Evolutionary conservation across 2,888 invertebrate species (phyloP).

Genomic region (Drosophila lutescens): DNA sequence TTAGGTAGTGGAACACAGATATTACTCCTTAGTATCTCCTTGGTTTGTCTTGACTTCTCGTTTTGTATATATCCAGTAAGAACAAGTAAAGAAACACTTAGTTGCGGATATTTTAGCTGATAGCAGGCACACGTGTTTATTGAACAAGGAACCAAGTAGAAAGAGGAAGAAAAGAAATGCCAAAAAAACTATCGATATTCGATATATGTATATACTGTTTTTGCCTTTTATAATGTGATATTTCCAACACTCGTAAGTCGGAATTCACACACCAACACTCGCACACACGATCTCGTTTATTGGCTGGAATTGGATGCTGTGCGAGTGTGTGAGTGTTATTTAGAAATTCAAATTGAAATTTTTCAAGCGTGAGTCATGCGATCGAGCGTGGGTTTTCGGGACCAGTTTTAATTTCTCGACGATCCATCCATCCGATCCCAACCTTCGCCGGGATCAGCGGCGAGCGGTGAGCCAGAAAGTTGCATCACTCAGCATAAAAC

Average conservation of each 20-base stretch:
- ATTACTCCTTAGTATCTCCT: too few species aligned
- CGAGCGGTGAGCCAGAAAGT: slow-evolving; percentile 45
- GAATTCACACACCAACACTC: slow-evolving; percentile 50
- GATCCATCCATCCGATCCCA: slow-evolving; percentile 8
- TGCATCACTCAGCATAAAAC: slow-evolving; percentile 74
- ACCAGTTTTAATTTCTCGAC: slow-evolving; percentile 21
- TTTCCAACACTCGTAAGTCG: slow-evolving; percentile 36
- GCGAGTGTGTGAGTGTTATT: slow-evolving; percentile 54
- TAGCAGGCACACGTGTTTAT: too few species aligned
- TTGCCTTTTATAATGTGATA: neutral
- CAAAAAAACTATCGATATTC: too few species aligned
- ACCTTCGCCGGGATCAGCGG: slow-evolving; percentile 19
- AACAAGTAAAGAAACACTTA: too few species aligned
- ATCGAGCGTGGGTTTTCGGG: slow-evolving; percentile 55
- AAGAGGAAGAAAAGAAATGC: too few species aligned
- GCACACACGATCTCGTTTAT: slow-evolving; percentile 57
- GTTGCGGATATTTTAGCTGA: too few species aligned
- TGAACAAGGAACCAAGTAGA: too few species aligned
- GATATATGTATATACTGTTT: too few species aligned
- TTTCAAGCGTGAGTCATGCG: slow-evolving; percentile 67
- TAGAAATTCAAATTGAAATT: slow-evolving; percentile 77
- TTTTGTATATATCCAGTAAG: too few species aligned
- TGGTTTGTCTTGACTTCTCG: too few species aligned
- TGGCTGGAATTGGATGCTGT: slow-evolving; percentile 76
- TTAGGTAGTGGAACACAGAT: too few species aligned